phyloP scores from a whole-genome alignment of 2,797 vertebrate genomes.

The Eospalax fontanierii region DNA sequence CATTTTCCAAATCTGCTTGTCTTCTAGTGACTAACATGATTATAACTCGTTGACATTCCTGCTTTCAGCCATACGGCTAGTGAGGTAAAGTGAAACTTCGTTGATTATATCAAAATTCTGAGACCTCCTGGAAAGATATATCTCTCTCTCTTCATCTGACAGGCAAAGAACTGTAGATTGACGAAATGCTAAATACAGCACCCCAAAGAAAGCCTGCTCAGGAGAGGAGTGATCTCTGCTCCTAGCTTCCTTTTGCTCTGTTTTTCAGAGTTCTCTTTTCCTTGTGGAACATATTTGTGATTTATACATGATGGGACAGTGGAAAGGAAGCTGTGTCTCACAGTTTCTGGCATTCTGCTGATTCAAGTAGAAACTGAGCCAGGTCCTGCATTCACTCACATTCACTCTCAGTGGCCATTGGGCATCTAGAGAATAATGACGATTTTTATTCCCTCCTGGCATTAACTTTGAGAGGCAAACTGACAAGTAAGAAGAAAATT shows the following conservation, averaged over 20 bases:
- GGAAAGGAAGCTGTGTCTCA: background rate
- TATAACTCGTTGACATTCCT: background rate
- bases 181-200: background rate
- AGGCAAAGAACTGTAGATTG: background rate
- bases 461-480: constrained; percentile 65
- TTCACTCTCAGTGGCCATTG: constrained; percentile 24
- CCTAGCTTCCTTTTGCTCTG: background rate
- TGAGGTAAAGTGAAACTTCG: background rate
- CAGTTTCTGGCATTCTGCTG: constrained; percentile 3
- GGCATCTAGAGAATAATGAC: background rate
- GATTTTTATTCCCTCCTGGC: constrained; percentile 56
- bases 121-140: background rate
- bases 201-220: background rate
- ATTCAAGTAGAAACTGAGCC: constrained; percentile 46
- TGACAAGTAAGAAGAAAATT: constrained; percentile 75
- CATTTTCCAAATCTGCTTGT: background rate
- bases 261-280: background rate
- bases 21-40: background rate
- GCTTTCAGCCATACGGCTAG: background rate
- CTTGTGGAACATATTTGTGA: background rate
- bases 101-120: constrained; percentile 31
- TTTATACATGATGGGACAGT: constrained; percentile 15
- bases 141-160: background rate
- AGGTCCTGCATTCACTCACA: constrained; percentile 25
- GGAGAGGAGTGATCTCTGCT: constrained; percentile 2